phyloP scores from a whole-genome alignment of 2,113 vertebrate genomes.

The Alligator sinensis region DNA sequence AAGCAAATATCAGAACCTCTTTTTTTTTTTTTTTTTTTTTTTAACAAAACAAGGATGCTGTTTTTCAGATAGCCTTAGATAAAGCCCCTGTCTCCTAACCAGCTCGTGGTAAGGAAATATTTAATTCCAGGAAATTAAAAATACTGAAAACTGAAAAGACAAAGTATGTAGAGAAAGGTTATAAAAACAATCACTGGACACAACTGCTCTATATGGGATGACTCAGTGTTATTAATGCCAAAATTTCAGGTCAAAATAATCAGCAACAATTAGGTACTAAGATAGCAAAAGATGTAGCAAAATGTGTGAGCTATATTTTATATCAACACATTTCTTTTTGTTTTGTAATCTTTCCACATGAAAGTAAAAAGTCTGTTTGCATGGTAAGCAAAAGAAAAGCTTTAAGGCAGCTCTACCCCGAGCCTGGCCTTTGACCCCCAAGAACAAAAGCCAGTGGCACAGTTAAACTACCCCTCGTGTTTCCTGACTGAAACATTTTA shows the following conservation, averaged over 20 bases:
- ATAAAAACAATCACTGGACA: not conserved
- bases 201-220: not conserved
- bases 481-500: not conserved
- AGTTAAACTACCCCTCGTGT: not conserved
- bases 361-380: not conserved
- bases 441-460: no score
- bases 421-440: no score
- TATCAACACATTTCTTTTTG: not conserved
- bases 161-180: not conserved
- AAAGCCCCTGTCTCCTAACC: not conserved
- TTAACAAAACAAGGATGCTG: not conserved
- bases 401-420: not conserved
- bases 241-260: not conserved
- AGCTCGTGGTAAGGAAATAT: not conserved
- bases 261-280: constrained; percentile 10
- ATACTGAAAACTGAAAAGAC: not conserved
- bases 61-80: not conserved
- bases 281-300: not conserved
- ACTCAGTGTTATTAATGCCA: not conserved
- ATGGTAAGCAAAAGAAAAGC: not conserved
- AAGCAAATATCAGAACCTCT: not conserved
- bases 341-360: not conserved
- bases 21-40: no score
- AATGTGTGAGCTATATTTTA: constrained; percentile 12
- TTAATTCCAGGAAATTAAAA: not conserved